phyloP scores from a whole-genome alignment of 2,888 invertebrate genomes.

The Drosophila testacea region DNA sequence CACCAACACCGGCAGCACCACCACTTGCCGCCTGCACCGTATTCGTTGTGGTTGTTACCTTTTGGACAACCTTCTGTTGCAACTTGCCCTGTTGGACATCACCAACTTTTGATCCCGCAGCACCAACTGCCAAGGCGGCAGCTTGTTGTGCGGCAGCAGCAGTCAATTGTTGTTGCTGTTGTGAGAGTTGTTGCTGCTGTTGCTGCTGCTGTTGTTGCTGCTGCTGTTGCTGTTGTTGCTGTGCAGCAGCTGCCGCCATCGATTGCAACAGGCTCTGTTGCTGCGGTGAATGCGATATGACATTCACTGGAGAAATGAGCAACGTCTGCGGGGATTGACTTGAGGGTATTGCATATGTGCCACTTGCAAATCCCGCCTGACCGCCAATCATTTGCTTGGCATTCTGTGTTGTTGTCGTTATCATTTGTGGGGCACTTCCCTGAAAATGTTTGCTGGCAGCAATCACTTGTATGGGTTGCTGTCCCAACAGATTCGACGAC shows the following conservation, averaged over 20 bases:
- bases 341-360: slow-evolving; percentile 91
- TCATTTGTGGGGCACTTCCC: slow-evolving; percentile 93
- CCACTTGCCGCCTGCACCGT: slow-evolving; percentile 78
- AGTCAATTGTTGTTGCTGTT: slow-evolving; percentile 51
- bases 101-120: slow-evolving; percentile 45
- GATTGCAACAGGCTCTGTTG: slow-evolving; percentile 85
- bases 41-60: slow-evolving; percentile 85
- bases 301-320: slow-evolving; percentile 87
- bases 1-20: slow-evolving; percentile 16
- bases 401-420: slow-evolving; percentile 89
- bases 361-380: slow-evolving; percentile 82
- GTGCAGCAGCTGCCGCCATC: slow-evolving; percentile 75
- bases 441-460: slow-evolving; percentile 94
- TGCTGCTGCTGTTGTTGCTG: slow-evolving; percentile 69
- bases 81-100: slow-evolving; percentile 81
- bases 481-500: slow-evolving; percentile 90
- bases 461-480: slow-evolving; percentile 88
- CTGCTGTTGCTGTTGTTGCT: slow-evolving; percentile 72
- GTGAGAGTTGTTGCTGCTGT: slow-evolving; percentile 64
- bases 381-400: slow-evolving; percentile 88
- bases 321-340: slow-evolving; percentile 92
- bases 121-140: slow-evolving; percentile 36
- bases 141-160: slow-evolving; percentile 64
- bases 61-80: slow-evolving; percentile 87
- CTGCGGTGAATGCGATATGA: slow-evolving; percentile 83